Percentiles rank a stretch among this genome's conserved stretches.
phyloP scores from a whole-genome alignment of 2,113 vertebrate species.

The Syngnathus scovelli region DNA sequence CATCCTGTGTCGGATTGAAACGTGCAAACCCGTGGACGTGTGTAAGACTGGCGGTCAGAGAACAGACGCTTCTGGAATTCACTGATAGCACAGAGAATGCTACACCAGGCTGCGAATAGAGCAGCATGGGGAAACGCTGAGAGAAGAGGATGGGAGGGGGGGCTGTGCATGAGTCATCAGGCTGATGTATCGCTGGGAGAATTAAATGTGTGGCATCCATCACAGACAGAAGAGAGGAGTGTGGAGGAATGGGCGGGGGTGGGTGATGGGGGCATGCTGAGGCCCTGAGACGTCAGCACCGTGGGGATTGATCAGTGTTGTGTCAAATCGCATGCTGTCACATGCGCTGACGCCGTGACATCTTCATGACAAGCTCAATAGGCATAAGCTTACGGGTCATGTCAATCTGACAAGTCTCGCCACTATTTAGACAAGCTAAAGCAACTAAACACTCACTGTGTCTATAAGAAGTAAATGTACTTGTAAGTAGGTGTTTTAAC shows the following conservation, averaged over 20 bases:
- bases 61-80: constrained; percentile 35
- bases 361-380: constrained; percentile 18
- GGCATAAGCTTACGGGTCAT: constrained; percentile 1
- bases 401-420: not conserved
- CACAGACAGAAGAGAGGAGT: constrained; percentile 19
- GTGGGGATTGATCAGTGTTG: constrained; percentile 10
- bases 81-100: constrained; percentile 18
- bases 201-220: constrained; percentile 54
- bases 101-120: constrained; percentile 27
- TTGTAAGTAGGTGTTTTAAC: too few relatives aligned
- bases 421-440: too few relatives aligned
- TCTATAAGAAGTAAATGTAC: too few relatives aligned
- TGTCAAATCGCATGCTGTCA: not conserved
- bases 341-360: constrained; percentile 7
- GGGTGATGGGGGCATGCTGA: not conserved
- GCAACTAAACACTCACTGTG: too few relatives aligned
- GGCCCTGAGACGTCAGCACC: constrained; percentile 17
- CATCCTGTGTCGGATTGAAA: constrained; percentile 24
- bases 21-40: constrained; percentile 5
- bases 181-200: constrained; percentile 51
- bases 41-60: constrained; percentile 28
- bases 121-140: constrained; percentile 24
- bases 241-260: not conserved
- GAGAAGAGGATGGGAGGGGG: constrained; percentile 25
- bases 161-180: constrained; percentile 68